Percentiles rank a stretch among this genome's conserved stretches.
Evolutionary conservation across 2,797 vertebrate genomes (phyloP).

Genomic region (Argentina silus): DNA sequence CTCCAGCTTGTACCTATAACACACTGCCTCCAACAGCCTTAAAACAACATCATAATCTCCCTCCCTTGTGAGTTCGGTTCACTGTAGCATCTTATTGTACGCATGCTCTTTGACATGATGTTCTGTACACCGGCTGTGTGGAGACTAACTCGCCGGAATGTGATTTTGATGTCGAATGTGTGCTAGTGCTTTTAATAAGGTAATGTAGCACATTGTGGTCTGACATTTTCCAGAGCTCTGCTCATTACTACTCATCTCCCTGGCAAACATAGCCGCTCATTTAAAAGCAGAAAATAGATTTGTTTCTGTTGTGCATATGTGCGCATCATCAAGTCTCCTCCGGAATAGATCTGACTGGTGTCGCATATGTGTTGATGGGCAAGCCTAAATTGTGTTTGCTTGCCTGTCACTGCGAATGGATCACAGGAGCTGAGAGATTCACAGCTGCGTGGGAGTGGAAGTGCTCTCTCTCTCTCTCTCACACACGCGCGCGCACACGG

Average conservation of each 20-base stretch:
- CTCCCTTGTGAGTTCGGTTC: constrained; percentile 46
- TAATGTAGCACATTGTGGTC: not conserved
- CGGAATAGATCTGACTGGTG: constrained; percentile 48
- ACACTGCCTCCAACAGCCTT: constrained; percentile 45
- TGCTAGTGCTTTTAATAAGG: constrained; percentile 14
- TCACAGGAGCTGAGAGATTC: constrained; percentile 51
- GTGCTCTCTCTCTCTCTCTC: constrained; percentile 33
- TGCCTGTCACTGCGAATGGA: constrained; percentile 67
- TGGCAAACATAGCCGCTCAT: not conserved
- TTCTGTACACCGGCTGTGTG: constrained; percentile 10
- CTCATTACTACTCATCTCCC: too few relatives aligned
- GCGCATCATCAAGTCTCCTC: constrained; percentile 47
- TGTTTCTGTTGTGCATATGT: not conserved
- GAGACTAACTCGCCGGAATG: too few relatives aligned
- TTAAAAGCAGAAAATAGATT: too few relatives aligned
- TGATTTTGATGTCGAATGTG: not conserved
- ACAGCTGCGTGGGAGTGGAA: constrained; percentile 44
- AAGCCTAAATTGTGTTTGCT: constrained; percentile 69
- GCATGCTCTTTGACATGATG: constrained; percentile 47
- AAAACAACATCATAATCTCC: constrained; percentile 61
- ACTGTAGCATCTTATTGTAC: not conserved
- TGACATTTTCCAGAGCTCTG: not conserved
- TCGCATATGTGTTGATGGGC: constrained; percentile 63
- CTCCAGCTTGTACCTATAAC: constrained; percentile 54
- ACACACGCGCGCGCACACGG: not conserved